Conservation (phyloP, 2,113 vertebrate species). For the Microtus montanus region DNA sequence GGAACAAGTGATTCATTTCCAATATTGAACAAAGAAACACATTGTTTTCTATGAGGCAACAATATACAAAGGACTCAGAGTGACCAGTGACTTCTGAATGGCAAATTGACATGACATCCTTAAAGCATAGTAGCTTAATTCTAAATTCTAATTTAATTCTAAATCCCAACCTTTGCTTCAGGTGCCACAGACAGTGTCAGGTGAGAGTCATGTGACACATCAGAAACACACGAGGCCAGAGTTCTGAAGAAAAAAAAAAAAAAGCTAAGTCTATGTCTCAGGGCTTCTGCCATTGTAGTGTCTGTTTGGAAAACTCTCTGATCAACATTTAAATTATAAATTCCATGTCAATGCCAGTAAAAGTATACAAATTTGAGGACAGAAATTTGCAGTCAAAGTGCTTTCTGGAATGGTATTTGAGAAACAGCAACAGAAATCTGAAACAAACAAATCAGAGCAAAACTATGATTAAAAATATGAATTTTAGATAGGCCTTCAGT, state of each 20-base stretch:
- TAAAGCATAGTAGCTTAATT: conserved; percentile 33
- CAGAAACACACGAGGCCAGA: background rate
- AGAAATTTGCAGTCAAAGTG: background rate
- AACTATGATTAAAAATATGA: background rate
- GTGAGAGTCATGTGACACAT: conserved; percentile 45
- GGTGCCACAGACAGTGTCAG: conserved; percentile 17
- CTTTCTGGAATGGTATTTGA: background rate
- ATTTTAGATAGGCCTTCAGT: background rate
- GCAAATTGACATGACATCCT: background rate
- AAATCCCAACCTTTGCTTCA: background rate
- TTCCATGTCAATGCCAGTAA: background rate
- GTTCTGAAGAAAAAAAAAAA: conserved; percentile 5
- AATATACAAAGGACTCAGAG: background rate
- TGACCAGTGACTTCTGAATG: background rate
- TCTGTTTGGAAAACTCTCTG: background rate
- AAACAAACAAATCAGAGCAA: background rate
- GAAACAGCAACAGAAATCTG: background rate
- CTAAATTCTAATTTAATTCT: background rate
- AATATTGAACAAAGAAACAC: background rate
- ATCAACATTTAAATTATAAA: conserved; percentile 45
- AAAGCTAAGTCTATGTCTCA: background rate
- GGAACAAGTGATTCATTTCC: background rate
- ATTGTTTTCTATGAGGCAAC: background rate
- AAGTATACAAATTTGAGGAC: background rate
- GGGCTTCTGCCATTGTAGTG: too few relatives aligned